phyloP scores from a whole-genome alignment of 2,888 invertebrate species.

The Mactromeris polynyma region DNA sequence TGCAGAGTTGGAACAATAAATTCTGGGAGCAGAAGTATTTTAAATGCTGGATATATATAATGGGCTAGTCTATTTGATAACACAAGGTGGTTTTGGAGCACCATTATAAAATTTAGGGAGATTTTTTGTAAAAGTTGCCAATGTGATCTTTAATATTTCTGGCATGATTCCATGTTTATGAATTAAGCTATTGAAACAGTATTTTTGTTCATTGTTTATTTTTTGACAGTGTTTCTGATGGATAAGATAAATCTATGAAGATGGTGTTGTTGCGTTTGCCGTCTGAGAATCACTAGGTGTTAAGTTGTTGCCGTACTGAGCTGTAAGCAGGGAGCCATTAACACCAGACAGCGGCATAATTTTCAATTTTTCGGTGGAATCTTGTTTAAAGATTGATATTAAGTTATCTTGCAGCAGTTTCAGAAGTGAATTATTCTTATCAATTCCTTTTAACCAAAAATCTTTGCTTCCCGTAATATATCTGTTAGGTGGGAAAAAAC shows the following conservation, averaged over 20 bases:
- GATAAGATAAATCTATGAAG: not conserved
- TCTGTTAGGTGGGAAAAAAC: not conserved
- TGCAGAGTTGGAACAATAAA: not conserved
- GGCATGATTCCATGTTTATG: not conserved
- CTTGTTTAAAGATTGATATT: not conserved
- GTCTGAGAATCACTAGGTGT: not conserved
- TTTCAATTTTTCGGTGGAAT: not conserved
- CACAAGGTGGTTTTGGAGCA: not conserved
- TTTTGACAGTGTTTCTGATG: not conserved
- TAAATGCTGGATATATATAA: not conserved
- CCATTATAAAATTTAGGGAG: not conserved
- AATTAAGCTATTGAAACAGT: not conserved
- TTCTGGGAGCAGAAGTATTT: not conserved
- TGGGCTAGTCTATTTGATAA: not conserved
- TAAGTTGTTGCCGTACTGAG: not conserved
- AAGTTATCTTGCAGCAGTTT: not conserved
- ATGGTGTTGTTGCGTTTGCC: not conserved
- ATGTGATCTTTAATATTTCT: not conserved
- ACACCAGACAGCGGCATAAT: not conserved
- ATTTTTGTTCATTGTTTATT: constrained; percentile 17
- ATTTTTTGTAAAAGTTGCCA: not conserved
- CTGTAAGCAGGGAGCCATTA: not conserved
- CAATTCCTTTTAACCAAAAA: not conserved
- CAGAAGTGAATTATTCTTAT: not conserved
- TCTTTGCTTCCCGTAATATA: not conserved